These are phyloP conservation scores for Campylomormyrus numenius DNA, from an alignment of 2,113 vertebrate genomes.

Conservation along the genomic window DNA sequence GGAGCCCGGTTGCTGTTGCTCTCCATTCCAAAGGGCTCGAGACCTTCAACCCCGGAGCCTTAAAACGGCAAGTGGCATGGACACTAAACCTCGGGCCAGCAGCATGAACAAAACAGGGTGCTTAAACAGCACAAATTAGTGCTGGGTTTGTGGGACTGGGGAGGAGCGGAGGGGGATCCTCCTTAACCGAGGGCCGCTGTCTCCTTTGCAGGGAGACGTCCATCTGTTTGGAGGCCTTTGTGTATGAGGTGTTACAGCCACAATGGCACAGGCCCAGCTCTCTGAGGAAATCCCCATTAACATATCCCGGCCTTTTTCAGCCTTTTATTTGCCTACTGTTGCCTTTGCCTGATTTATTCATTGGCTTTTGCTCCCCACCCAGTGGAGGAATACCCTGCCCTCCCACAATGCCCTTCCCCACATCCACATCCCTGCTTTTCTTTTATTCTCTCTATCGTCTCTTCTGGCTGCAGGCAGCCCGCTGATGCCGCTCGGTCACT, in stretches of 20 bases:
- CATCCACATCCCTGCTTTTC: neutral
- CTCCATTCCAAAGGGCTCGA: neutral
- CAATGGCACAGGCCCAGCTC: slow-evolving; percentile 56
- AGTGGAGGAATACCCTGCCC: slow-evolving; percentile 29
- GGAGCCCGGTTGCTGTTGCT: neutral
- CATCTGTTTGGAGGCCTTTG: slow-evolving; percentile 95
- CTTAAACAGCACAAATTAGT: slow-evolving; percentile 52
- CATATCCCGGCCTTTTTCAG: slow-evolving; percentile 63
- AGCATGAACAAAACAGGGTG: slow-evolving; percentile 30
- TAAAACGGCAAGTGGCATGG: neutral
- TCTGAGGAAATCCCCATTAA: slow-evolving; percentile 76
- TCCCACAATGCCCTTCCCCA: slow-evolving; percentile 25
- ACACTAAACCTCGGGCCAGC: neutral
- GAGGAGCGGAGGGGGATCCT: neutral
- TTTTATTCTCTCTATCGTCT: neutral
- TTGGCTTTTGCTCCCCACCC: slow-evolving; percentile 74
- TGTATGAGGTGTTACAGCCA: slow-evolving; percentile 75
- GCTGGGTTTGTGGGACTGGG: slow-evolving; percentile 21
- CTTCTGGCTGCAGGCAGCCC: neutral
- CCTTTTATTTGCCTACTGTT: slow-evolving; percentile 69
- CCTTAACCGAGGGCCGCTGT: slow-evolving; percentile 35
- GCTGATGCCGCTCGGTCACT: slow-evolving; percentile 46
- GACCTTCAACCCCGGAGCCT: neutral
- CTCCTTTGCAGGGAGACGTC: slow-evolving; percentile 65
- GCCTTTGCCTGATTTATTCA: slow-evolving; percentile 98